Base-by-base conservation (phyloP, 2,888 invertebrate genomes). In the Campoplex nolae region DNA sequence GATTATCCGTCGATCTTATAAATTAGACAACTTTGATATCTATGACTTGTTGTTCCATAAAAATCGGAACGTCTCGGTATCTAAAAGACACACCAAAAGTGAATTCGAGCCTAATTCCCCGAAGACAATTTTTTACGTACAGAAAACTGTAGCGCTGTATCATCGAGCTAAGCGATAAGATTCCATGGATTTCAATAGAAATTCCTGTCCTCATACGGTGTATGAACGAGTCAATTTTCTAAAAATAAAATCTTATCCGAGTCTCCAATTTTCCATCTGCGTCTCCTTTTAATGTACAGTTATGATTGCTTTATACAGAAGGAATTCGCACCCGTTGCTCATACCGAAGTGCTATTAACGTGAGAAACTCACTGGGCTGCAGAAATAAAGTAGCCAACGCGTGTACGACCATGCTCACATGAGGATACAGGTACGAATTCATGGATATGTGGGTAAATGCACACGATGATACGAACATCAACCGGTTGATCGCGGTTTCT, bases 331-430 rank as follows among this genome's bases (percentile, higher is more conserved):
- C 78, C 16, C 38, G 51, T 51, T 51, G 16, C 78, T 67, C 65
- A 48, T 38, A 38, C 38, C 68, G 54, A 54, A 54, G 67, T 68
- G 68, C 68, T 78, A 78, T 78, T 56, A 78, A 68, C 78, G 78
- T 78, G 78, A 78, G 78, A 78, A 78, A 54, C 78, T 78, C 67
- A 42, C 78, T 54, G n/a, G 9, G n/a, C 67, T n/a, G 77, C 7
- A 77, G 32, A 58, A 58, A 42, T 38, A 56, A 42, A 35, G 56
- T 38, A 75, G 32, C 32, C 13, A 58, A 42, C n/a, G 38, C 38
- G 51, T 16, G n/a, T 48, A n/a, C 35, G 38, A 62, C 48, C 48
- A 48, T 28, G 45, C 48, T n/a, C 23, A 35, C 13, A 51, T 6
- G 38, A 38, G 38, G 56, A 54, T 23, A 18, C 48, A 62, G 45